Percentiles rank a stretch among this genome's conserved stretches.
Evolutionary conservation across 2,888 invertebrate genomes (phyloP).

Genomic region (Netelia fuscicornis): DNA sequence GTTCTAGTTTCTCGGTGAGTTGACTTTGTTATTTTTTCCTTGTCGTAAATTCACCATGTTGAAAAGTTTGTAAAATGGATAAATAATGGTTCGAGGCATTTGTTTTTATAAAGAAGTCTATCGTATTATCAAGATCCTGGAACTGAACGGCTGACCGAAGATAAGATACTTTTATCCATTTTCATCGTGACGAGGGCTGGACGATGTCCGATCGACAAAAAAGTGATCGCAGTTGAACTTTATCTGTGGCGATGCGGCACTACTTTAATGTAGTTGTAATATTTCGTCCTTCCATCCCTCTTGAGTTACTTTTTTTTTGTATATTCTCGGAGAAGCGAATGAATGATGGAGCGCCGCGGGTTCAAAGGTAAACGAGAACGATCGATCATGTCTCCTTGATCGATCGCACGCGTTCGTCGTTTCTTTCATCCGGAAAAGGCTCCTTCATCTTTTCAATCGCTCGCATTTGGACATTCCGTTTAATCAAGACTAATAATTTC

Average conservation of each 20-base stretch:
- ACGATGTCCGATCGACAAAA: not conserved
- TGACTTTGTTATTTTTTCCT: constrained; percentile 9
- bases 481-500: too few relatives aligned
- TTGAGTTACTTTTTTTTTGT: not conserved
- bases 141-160: too few relatives aligned
- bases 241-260: not conserved
- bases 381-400: constrained; percentile 47
- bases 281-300: not conserved
- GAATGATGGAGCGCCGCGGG: constrained; percentile 30
- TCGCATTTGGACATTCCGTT: not conserved
- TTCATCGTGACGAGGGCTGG: too few relatives aligned
- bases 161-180: too few relatives aligned
- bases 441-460: not conserved
- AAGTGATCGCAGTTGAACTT: not conserved
- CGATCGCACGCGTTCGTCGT: constrained; percentile 11
- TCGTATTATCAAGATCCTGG: too few relatives aligned
- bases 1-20: constrained; percentile 90
- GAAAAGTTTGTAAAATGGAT: too few relatives aligned
- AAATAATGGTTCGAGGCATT: too few relatives aligned
- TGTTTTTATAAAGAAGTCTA: too few relatives aligned
- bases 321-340: not conserved
- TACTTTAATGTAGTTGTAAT: constrained; percentile 19
- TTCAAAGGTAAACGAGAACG: constrained; percentile 25
- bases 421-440: not conserved
- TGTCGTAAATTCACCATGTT: not conserved